phyloP scores from a whole-genome alignment of 2,113 vertebrate species.

The Thomomys bottae region DNA sequence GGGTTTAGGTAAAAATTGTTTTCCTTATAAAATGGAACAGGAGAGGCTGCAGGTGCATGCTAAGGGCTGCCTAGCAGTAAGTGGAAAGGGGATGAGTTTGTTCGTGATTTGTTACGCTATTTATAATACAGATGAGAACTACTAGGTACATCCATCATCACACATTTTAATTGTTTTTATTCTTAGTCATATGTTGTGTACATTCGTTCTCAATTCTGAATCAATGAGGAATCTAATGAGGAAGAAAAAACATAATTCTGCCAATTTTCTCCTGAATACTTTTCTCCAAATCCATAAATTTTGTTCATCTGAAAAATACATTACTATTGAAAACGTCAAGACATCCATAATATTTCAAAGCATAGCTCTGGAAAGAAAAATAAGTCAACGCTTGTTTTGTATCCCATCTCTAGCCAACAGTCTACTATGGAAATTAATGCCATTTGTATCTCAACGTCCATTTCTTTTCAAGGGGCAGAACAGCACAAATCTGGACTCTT shows the following conservation, averaged over 20 bases:
- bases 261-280: constrained; percentile 58
- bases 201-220: constrained; percentile 63
- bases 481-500: neutral
- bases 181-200: constrained; percentile 68
- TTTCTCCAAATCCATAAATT: constrained; percentile 67
- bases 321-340: constrained; percentile 47
- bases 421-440: constrained; percentile 21
- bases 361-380: constrained; percentile 42
- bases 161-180: constrained; percentile 68
- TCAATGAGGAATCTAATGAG: constrained; percentile 77
- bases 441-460: neutral
- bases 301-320: constrained; percentile 50
- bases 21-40: constrained; percentile 21
- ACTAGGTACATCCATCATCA: constrained; percentile 14
- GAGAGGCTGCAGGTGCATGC: constrained; percentile 19
- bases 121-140: constrained; percentile 27
- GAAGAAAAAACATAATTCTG: constrained; percentile 74
- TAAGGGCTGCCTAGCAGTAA: neutral
- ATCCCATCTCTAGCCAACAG: constrained; percentile 10
- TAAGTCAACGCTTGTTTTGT: constrained; percentile 39
- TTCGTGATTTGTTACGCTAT: constrained; percentile 6
- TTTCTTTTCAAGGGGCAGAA: neutral
- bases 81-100: neutral
- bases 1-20: constrained; percentile 31
- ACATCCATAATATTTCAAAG: constrained; percentile 68